phyloP scores from a whole-genome alignment of 2,888 invertebrate species.

The Rosalia funebris region DNA sequence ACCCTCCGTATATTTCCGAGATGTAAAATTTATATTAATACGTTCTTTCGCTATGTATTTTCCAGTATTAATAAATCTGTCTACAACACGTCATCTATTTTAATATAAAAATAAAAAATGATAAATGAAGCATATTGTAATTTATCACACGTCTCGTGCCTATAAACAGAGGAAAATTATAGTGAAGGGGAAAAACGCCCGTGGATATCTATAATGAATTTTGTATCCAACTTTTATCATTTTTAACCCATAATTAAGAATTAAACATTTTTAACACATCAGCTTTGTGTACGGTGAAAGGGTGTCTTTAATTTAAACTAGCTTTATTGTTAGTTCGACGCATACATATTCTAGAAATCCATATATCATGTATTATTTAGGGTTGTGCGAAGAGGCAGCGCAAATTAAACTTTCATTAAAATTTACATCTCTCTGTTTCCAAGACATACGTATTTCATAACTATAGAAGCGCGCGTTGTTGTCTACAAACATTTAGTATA shows the following conservation, averaged over 20 bases:
- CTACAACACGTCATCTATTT: not conserved
- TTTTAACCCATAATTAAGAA: no score
- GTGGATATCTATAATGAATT: no score
- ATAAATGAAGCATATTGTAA: not conserved
- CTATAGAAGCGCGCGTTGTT: not conserved
- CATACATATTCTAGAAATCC: no score
- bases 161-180: not conserved
- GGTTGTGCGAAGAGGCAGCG: not conserved
- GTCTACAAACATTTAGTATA: constrained; percentile 9
- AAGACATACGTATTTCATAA: constrained; percentile 26
- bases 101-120: not conserved
- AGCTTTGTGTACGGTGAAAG: no score
- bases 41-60: not conserved
- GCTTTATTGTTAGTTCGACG: no score
- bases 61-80: not conserved
- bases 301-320: no score
- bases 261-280: no score
- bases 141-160: not conserved
- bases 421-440: constrained; percentile 8
- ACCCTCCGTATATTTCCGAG: no score
- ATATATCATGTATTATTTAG: constrained; percentile 7
- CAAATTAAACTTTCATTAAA: constrained; percentile 18
- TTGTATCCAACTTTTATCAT: no score
- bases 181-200: not conserved
- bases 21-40: not conserved